Base-by-base conservation (phyloP, 2,113 vertebrate genomes). In the Cariama cristata region DNA sequence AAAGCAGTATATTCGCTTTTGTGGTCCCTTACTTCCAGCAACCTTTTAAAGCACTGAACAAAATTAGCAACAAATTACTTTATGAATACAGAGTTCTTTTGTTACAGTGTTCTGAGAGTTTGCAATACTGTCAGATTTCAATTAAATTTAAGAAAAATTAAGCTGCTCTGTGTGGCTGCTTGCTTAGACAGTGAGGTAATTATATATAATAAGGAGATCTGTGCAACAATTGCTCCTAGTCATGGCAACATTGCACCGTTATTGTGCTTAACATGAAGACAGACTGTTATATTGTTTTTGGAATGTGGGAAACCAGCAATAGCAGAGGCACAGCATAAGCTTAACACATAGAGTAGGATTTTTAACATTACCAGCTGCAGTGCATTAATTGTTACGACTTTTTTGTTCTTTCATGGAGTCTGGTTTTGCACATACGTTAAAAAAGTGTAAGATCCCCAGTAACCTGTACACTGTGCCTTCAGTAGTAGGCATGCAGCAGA, bases 31-130 rank as follows among this genome's bases (percentile, higher is more conserved):
- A 71, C 76, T 80, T 96, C 95, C 97, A 93, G 92, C 96, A 97
- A 97, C 95, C 97, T 98, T 98, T 97, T 94, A 97, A 88, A 95
- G 85, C 92, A 90, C 90, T 91, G 96, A 79, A 87, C 88, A 96
- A 98, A 97, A 97, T 94, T 83, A 97, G 74, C 77, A 96, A 94
- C 90, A 93, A 98, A 98, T 98, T 97, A 96, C 97, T 97, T 94
- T 94, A 88, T 90, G 97, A 96, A 97, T 96, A 96, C 91, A 18
- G 22, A 97, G 91, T 63, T 63, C 76, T 97, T 97, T 98, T 96
- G 96, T 97, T 95, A 96, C 86, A 45, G 73, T 32, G 72, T 87
- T 93, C 92, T 92, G 83, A 93, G 50, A 83, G 89, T 94, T 94
- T 95, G 91, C 88, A 97, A 90, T 94, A 97, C 85, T 92, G 85